These are phyloP conservation scores for Paramuricea clavata DNA, from an alignment of 92 coral and sea anemone genomes.

Conservation along the genomic window DNA sequence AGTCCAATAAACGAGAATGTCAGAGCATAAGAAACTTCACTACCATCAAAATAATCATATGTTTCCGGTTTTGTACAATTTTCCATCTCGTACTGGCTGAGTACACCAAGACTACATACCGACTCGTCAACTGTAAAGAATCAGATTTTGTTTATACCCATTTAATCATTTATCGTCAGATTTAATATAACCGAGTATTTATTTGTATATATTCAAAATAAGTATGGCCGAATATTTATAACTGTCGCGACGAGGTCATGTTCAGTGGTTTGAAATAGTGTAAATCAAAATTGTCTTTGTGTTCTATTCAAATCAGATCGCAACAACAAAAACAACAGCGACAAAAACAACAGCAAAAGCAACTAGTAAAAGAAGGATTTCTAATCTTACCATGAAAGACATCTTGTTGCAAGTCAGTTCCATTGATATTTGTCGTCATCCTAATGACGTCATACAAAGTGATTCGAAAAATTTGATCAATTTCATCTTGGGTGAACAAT, in stretches of 20 bases:
- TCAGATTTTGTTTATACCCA: not conserved
- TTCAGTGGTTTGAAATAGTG: too few species aligned
- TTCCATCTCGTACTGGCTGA: constrained; percentile 18
- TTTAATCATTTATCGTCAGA: too few species aligned
- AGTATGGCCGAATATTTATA: too few species aligned
- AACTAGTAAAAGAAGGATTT: not conserved
- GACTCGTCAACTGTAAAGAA: not conserved
- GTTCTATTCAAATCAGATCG: too few species aligned
- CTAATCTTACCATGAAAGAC: constrained; percentile 32
- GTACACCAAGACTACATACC: not conserved
- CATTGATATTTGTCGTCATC: constrained; percentile 22
- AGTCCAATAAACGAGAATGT: constrained; percentile 10
- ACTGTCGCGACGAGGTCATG: too few species aligned
- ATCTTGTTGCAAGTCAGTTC: constrained; percentile 8
- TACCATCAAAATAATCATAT: constrained; percentile 31
- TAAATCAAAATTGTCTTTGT: too few species aligned
- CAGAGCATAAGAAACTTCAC: constrained; percentile 37
- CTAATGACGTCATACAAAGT: constrained; percentile 27
- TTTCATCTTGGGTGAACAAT: constrained; percentile 17
- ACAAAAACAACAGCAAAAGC: too few species aligned
- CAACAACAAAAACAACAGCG: not conserved
- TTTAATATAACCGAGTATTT: too few species aligned
- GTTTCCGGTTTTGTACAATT: constrained; percentile 17
- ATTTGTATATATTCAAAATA: not conserved
- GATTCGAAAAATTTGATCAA: not conserved